Evolutionary conservation across 1,140 invertebrate genomes (phyloP), one percentile per base, ranked within the genome.

Genomic region (Dinoponera quadriceps): DNA sequence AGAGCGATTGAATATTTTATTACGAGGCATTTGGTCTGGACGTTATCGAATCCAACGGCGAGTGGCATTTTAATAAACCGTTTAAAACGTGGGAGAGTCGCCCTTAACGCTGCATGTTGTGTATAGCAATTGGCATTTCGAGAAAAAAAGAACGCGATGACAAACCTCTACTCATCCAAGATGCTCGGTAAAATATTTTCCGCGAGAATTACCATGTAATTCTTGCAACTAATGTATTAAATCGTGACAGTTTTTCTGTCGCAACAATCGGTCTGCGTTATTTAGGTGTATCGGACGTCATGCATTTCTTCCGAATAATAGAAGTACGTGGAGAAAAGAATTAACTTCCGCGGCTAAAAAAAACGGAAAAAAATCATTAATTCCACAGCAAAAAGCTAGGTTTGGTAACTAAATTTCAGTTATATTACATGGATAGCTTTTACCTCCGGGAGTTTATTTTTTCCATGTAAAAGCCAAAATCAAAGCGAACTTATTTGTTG

Each of bases 1-100:
- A 78, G n/a, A 14, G 11, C 2, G 27, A 25, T 77, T 0, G 20
- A 22, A 66, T 77, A 65, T 48, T 60, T 74, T 44, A 20, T 65
- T 75, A 51, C 14, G 14, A 25, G 14, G 7, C 29, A 22, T 75
- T 65, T 65, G 1, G 13, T 33, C 33, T 7, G 25, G 5, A 33
- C 2, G 27, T 49, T 73, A 4, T 55, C 14, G 3, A 59, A 73
- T 73, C 1, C 11, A 44, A 5, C 25, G 13, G 27, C 38, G 29
- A 38, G n/a, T 25, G 11, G 14, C 7, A 51, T 33, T 33, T 63
- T 77, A 66, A 54, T 77, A 54, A 25, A 77, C 11, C 38, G 38
- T 55, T 29, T 16, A 13, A 13, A 13, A 2, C 16, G 5, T n/a
- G 0, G 16, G 13, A 20, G 14, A 66, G 16, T 29, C 11, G 14